These are phyloP conservation scores for Drosophila cardini DNA, from an alignment of 1,140 invertebrate species.

Conservation along the genomic window DNA sequence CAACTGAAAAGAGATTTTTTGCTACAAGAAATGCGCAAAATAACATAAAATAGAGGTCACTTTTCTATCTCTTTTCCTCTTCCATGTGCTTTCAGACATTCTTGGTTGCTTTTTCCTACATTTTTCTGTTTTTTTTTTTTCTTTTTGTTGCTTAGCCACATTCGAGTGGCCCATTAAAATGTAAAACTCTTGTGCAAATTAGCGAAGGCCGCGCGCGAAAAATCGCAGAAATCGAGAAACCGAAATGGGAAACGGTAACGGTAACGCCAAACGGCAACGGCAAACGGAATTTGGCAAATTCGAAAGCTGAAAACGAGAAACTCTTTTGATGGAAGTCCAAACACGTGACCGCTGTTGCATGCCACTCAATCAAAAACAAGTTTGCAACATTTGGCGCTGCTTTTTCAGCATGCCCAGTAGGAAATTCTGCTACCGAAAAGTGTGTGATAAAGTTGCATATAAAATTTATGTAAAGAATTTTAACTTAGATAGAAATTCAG, in stretches of 20 bases:
- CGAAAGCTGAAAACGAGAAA: constrained; percentile 10
- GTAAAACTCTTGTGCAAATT: constrained; percentile 60
- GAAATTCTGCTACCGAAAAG: neutral
- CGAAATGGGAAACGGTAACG: constrained; percentile 2
- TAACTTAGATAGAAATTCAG: no score
- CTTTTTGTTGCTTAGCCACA: constrained; percentile 2
- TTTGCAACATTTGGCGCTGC: constrained; percentile 27
- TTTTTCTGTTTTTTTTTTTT: neutral
- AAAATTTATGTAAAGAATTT: no score
- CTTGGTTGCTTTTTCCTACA: neutral
- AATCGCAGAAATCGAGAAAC: constrained; percentile 21
- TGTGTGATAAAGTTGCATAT: neutral
- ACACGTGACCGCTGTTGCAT: constrained; percentile 44
- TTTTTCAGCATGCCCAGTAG: neutral
- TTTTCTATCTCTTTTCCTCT: neutral
- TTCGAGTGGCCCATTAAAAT: constrained; percentile 43
- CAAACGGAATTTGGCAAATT: neutral
- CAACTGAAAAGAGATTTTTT: constrained; percentile 32
- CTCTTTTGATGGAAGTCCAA: neutral
- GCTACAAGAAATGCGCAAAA: constrained; percentile 33
- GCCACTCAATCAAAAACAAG: constrained; percentile 46
- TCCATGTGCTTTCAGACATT: neutral
- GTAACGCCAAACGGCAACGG: no score
- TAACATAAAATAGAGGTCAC: constrained; percentile 11
- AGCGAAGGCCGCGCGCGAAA: constrained; percentile 43